Evolutionary conservation across 2,113 vertebrate genomes (phyloP).

Genomic region (Microtus richardsoni): DNA sequence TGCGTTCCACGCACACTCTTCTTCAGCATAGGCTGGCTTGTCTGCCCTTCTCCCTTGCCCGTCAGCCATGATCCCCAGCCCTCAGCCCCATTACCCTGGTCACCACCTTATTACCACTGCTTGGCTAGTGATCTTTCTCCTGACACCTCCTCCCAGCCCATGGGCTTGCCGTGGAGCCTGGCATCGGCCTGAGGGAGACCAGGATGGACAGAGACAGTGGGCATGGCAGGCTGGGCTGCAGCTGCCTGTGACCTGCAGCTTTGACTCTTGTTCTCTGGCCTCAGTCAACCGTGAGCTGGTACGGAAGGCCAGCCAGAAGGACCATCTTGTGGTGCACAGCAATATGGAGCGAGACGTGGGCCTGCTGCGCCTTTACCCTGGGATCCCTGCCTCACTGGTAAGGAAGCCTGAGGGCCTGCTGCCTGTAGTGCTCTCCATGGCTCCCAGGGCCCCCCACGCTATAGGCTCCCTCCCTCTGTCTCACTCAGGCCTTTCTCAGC

Average conservation of each 20-base stretch:
- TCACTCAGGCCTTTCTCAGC: accelerated
- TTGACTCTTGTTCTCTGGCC: neutral
- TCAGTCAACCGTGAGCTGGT: constrained; percentile 94
- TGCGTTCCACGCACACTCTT: accelerated
- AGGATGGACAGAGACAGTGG: no score
- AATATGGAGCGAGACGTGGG: constrained; percentile 93
- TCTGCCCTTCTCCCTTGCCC: neutral
- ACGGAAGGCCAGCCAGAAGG: constrained; percentile 88
- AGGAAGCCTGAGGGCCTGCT: accelerated
- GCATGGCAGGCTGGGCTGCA: neutral
- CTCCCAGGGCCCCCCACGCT: neutral
- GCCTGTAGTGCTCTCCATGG: no score
- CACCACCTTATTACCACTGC: neutral
- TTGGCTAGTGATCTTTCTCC: neutral
- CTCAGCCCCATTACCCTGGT: neutral
- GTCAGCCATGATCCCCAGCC: neutral
- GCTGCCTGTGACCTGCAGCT: neutral
- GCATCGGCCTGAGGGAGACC: accelerated
- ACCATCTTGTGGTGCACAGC: constrained; percentile 90
- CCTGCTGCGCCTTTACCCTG: constrained; percentile 94
- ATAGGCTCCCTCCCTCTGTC: accelerated
- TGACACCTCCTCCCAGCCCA: neutral
- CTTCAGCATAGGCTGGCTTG: accelerated
- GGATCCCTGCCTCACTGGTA: constrained; percentile 93
- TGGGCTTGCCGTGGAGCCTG: accelerated